A percentile compares a stretch with the other conserved stretches of the same genome.
phyloP scores from a whole-genome alignment of 2,888 invertebrate genomes.

The Napeogenes sylphis region DNA sequence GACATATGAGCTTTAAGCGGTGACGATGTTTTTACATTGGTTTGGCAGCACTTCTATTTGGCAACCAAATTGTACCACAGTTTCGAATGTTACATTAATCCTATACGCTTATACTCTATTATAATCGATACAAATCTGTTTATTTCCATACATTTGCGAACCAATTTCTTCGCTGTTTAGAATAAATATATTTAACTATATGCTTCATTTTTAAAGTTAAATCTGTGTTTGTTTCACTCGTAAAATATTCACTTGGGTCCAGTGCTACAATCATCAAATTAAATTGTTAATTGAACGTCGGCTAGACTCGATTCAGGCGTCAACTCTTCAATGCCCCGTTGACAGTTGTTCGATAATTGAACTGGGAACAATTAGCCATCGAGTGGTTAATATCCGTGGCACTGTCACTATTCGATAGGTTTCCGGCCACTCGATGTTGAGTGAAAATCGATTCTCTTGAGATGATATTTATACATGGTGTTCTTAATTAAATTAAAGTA shows the following conservation, averaged over 20 bases:
- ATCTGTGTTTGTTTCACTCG: conserved; percentile 2
- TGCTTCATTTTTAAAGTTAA: neutral
- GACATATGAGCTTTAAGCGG: neutral
- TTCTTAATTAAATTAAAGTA: conserved; percentile 8
- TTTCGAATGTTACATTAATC: neutral
- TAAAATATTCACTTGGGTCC: conserved; percentile 3
- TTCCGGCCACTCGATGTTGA: conserved; percentile 59
- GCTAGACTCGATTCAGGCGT: conserved; percentile 52
- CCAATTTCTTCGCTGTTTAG: neutral
- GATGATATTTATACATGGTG: conserved; percentile 20
- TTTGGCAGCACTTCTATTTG: conserved; percentile 12
- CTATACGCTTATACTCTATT: too few relatives aligned
- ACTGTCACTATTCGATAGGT: conserved; percentile 63
- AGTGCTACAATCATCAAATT: conserved; percentile 7
- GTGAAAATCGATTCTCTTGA: conserved; percentile 59
- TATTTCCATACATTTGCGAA: too few relatives aligned
- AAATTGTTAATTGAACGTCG: conserved; percentile 25
- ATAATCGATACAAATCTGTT: too few relatives aligned
- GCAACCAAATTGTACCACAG: conserved; percentile 12
- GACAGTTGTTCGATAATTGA: conserved; percentile 75
- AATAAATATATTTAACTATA: neutral
- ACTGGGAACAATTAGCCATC: conserved; percentile 72
- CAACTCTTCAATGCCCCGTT: conserved; percentile 48
- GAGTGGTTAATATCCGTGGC: conserved; percentile 72
- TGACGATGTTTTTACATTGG: conserved; percentile 1